Evolutionary conservation across 2,113 vertebrate genomes (phyloP).

Genomic region (Tringa solitaria): DNA sequence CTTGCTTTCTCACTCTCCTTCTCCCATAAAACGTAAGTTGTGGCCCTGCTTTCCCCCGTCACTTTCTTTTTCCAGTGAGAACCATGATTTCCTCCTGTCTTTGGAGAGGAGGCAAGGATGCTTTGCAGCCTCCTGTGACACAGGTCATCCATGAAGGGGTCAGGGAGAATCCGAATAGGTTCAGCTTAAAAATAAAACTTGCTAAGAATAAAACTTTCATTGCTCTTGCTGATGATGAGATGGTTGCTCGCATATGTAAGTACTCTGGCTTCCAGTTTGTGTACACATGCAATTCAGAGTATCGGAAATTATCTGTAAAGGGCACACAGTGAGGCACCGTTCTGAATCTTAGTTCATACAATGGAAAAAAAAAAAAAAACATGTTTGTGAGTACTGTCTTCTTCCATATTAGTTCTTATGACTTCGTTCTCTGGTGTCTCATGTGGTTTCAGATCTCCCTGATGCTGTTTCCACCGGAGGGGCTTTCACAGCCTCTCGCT

Average conservation of each 20-base stretch:
- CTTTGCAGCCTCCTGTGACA: neutral
- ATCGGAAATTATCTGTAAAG: neutral
- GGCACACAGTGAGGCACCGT: neutral
- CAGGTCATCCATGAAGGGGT: neutral
- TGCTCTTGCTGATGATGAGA: fast-evolving
- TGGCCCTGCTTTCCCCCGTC: neutral
- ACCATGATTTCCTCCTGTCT: neutral
- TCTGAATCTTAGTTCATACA: neutral
- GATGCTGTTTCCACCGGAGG: neutral
- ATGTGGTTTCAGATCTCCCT: constrained; percentile 17
- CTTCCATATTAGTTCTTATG: neutral
- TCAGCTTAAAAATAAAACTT: neutral
- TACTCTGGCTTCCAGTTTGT: neutral
- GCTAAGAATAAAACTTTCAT: neutral
- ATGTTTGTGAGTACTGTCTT: neutral
- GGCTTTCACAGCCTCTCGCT: neutral
- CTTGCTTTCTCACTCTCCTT: neutral
- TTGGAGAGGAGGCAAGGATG: neutral
- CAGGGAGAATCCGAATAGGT: neutral
- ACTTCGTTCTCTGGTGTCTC: neutral
- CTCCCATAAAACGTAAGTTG: neutral
- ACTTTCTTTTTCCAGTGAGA: neutral
- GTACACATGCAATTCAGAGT: neutral
- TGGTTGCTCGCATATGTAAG: neutral
- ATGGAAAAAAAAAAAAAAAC: neutral